phyloP scores from a whole-genome alignment of 2,888 invertebrate genomes.

The Athalia rosae region DNA sequence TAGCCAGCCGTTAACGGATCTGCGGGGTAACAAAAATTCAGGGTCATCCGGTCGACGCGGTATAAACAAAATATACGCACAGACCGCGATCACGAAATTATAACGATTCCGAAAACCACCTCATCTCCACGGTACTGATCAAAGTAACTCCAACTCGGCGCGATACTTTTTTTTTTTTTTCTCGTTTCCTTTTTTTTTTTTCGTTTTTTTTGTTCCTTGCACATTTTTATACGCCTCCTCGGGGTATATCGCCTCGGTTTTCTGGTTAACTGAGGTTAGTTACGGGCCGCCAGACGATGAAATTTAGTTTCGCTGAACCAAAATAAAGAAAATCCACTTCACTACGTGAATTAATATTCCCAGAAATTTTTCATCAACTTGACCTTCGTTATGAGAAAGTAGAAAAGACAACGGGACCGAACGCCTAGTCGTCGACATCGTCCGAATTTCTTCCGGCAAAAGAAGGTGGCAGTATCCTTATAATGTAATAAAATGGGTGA shows the following conservation, averaged over 20 bases:
- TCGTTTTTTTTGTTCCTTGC: neutral
- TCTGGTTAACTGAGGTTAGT: conserved; percentile 43
- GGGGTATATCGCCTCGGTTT: conserved; percentile 32
- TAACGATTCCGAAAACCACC: conserved; percentile 11
- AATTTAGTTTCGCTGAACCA: conserved; percentile 5
- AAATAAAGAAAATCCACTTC: neutral
- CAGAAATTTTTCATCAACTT: too few relatives aligned
- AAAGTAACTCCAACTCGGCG: neutral
- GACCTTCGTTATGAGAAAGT: too few relatives aligned
- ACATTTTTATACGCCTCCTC: conserved; percentile 10
- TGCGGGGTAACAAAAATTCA: neutral
- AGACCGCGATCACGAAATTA: neutral
- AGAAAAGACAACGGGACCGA: neutral
- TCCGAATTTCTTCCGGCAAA: conserved; percentile 13
- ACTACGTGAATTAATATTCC: too few relatives aligned
- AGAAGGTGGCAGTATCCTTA: neutral
- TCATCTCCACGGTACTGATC: neutral
- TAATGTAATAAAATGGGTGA: conserved; percentile 17
- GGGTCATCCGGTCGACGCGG: neutral
- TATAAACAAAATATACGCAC: neutral
- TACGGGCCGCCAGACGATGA: conserved; percentile 28
- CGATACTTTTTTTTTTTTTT: neutral
- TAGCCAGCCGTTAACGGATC: conserved; percentile 6
- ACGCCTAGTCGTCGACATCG: neutral
- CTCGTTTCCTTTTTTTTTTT: neutral